Evolutionary conservation across 2,888 invertebrate genomes (phyloP).

Genomic region (Rotaria sp.): DNA sequence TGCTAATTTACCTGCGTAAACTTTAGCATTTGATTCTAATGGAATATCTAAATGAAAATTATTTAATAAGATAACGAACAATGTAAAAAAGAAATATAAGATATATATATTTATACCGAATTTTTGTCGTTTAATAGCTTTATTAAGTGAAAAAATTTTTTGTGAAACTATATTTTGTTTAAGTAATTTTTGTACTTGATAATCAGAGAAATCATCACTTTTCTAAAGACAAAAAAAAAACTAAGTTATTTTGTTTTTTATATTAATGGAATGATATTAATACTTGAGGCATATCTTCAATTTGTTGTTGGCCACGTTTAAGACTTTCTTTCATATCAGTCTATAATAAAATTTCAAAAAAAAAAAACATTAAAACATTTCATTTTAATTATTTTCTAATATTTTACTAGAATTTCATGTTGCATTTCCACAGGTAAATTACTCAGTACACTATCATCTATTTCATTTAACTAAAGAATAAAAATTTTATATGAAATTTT

Average conservation of each 20-base stretch:
- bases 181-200: conserved; percentile 34
- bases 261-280: neutral
- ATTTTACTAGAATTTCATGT: conserved; percentile 32
- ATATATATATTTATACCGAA: neutral
- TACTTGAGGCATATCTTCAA: conserved; percentile 37
- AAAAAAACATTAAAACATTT: neutral
- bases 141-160: conserved; percentile 30
- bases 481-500: neutral
- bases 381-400: too few relatives aligned
- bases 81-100: neutral
- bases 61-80: neutral
- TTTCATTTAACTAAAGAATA: conserved; percentile 18
- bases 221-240: neutral
- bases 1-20: conserved; percentile 38
- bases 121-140: conserved; percentile 29
- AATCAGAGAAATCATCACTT: conserved; percentile 35
- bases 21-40: conserved; percentile 24
- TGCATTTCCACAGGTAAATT: conserved; percentile 38
- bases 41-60: neutral
- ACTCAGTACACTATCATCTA: conserved; percentile 32
- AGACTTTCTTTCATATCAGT: conserved; percentile 32
- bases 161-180: conserved; percentile 31
- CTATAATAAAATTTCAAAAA: neutral
- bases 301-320: conserved; percentile 23
- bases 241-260: neutral